phyloP scores from a whole-genome alignment of 2,797 vertebrate genomes.

The Pipistrellus pipistrellus region DNA sequence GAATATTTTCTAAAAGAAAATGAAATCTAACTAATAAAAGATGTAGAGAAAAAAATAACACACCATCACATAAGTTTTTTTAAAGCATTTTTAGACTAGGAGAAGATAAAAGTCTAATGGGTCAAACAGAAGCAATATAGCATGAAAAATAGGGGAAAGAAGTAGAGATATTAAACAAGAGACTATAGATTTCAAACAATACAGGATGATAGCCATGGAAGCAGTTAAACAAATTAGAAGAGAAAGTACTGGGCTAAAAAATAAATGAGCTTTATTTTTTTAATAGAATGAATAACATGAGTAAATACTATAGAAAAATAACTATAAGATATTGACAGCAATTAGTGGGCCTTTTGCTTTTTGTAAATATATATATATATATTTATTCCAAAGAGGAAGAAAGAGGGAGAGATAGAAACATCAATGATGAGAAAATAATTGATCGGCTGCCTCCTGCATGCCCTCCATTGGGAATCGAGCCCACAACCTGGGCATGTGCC shows the following conservation, averaged over 20 bases:
- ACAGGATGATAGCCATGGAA: background rate
- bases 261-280: slow-evolving; percentile 26
- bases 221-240: background rate
- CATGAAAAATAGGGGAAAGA: background rate
- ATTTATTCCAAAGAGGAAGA: no score
- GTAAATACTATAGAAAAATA: background rate
- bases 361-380: no score
- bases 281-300: background rate
- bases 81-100: background rate
- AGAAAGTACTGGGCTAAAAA: background rate
- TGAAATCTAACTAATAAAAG: slow-evolving; percentile 7
- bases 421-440: no score
- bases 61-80: background rate
- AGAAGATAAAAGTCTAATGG: background rate
- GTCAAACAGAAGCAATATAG: background rate
- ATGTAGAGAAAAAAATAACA: background rate
- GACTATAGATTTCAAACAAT: background rate
- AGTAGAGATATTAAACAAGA: background rate
- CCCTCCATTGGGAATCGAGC: no score
- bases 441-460: no score
- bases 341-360: background rate
- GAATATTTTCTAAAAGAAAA: background rate
- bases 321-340: background rate
- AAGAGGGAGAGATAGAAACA: no score
- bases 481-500: no score